A percentile compares a stretch with the other conserved stretches of the same genome.
These are phyloP conservation scores for Aplodontia rufa DNA, from an alignment of 2,113 vertebrate species.

Conservation along the genomic window DNA sequence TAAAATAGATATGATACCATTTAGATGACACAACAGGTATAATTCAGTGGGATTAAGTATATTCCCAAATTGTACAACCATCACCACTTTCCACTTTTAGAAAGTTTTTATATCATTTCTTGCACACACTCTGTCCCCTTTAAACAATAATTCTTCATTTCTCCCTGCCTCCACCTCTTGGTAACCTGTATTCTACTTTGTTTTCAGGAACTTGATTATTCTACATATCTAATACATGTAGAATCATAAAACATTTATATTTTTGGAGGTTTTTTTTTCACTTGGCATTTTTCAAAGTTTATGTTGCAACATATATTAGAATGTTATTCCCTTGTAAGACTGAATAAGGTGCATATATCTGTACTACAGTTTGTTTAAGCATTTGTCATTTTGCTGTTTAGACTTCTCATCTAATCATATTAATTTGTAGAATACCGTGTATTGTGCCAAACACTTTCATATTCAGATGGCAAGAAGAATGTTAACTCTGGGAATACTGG, in stretches of 20 bases:
- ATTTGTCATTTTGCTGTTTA: background rate
- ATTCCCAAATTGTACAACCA: background rate
- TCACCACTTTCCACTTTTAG: background rate
- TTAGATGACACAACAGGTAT: background rate
- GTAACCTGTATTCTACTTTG: background rate
- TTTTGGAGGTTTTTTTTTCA: background rate
- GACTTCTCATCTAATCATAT: too few species aligned
- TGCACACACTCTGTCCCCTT: background rate
- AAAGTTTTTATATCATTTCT: background rate
- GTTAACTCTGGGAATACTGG: background rate
- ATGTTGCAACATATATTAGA: background rate
- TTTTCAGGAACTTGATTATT: background rate
- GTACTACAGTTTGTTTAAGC: too few species aligned
- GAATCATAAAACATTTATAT: background rate
- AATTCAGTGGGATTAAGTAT: background rate
- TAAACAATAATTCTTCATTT: background rate
- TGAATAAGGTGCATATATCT: background rate
- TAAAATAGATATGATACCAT: background rate
- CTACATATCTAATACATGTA: background rate
- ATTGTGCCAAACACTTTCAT: background rate
- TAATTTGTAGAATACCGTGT: background rate
- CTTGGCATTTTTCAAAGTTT: background rate
- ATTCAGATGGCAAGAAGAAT: background rate
- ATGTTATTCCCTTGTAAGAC: conserved; percentile 5
- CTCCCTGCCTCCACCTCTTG: background rate